Evolutionary conservation across 2,113 vertebrate species (phyloP).

Genomic region (Scomber scombrus): DNA sequence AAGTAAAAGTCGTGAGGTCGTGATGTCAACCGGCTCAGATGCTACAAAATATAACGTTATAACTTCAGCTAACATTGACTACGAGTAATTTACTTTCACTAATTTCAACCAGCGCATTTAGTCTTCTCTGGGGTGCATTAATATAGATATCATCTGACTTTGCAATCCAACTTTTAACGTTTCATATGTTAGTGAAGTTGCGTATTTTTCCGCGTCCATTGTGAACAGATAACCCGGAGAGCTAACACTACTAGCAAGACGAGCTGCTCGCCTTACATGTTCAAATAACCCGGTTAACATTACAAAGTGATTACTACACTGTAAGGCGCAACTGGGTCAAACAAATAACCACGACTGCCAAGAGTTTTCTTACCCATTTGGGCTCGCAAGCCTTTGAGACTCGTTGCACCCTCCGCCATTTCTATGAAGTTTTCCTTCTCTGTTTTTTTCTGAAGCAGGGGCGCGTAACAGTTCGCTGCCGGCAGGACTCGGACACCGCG

Average conservation of each 20-base stretch:
- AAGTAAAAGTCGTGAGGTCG: neutral
- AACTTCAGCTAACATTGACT: constrained; percentile 40
- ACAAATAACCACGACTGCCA: neutral
- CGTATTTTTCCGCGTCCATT: constrained; percentile 49
- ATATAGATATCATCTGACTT: neutral
- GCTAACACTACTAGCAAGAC: constrained; percentile 68
- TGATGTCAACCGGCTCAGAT: constrained; percentile 46
- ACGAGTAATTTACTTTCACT: neutral
- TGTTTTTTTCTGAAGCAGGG: constrained; percentile 66
- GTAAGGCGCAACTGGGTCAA: neutral
- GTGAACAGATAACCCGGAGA: constrained; percentile 46
- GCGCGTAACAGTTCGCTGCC: constrained; percentile 73
- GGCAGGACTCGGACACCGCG: constrained; percentile 68
- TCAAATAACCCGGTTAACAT: constrained; percentile 54
- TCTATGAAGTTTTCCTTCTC: constrained; percentile 81
- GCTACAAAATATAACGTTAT: neutral
- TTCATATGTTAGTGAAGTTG: neutral
- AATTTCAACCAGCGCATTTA: neutral
- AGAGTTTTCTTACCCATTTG: constrained; percentile 83
- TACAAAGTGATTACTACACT: neutral
- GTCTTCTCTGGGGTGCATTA: rapidly evolving
- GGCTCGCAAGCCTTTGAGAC: constrained; percentile 86
- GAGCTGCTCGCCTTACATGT: constrained; percentile 34
- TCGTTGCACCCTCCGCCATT: constrained; percentile 87
- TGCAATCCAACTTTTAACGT: neutral